Conservation (phyloP, 2,888 invertebrate genomes). For the Agrenia bidenticulata region DNA sequence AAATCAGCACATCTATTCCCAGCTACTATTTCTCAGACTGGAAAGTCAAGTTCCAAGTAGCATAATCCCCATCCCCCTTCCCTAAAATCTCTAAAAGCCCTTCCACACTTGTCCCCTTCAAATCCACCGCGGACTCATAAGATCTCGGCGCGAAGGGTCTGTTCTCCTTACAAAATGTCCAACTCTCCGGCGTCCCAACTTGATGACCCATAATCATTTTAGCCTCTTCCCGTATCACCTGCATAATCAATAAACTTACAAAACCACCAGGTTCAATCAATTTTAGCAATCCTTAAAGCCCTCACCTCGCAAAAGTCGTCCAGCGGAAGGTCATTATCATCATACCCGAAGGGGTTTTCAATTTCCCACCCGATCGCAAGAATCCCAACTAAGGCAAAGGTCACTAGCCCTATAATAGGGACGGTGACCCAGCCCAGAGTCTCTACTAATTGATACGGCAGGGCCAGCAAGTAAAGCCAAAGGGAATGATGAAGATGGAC, state of each 20-base stretch:
- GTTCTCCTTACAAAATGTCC: background rate
- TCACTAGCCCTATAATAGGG: conserved; percentile 30
- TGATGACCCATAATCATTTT: background rate
- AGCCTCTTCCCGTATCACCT: background rate
- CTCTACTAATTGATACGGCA: conserved; percentile 36
- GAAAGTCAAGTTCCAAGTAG: no score
- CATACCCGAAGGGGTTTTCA: conserved; percentile 44
- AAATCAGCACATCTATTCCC: no score
- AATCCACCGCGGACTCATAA: background rate
- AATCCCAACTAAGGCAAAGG: conserved; percentile 39
- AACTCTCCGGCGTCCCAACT: background rate
- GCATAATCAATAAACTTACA: background rate
- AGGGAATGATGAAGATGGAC: conserved; percentile 40
- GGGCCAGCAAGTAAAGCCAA: conserved; percentile 35
- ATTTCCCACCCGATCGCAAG: conserved; percentile 39
- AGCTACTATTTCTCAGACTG: no score
- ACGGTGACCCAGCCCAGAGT: conserved; percentile 32
- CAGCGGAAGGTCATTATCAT: conserved; percentile 34
- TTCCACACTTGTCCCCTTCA: background rate
- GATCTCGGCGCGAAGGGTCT: background rate
- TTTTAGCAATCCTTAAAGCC: background rate
- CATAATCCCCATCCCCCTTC: no score
- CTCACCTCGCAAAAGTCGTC: conserved; percentile 8
- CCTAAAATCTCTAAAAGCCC: no score
- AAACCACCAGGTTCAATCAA: background rate